phyloP scores from a whole-genome alignment of 2,113 vertebrate genomes.

The Hirundichthys speculiger region DNA sequence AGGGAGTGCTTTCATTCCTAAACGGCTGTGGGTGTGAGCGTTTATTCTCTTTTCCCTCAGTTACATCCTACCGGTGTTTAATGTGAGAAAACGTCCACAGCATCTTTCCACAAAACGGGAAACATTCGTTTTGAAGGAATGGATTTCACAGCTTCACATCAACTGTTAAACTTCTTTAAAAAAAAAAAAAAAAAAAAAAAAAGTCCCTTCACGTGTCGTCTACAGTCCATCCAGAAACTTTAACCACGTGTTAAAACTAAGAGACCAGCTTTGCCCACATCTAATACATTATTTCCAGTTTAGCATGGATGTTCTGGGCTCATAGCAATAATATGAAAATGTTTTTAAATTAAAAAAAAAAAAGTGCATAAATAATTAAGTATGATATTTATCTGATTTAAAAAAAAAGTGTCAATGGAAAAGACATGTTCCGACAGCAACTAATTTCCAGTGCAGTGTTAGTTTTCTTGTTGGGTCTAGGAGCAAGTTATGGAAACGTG shows the following conservation, averaged over 20 bases:
- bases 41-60: no score
- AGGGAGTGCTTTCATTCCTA: no score
- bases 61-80: neutral
- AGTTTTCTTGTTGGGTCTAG: neutral
- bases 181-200: no score
- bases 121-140: neutral
- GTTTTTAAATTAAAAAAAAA: neutral
- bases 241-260: neutral
- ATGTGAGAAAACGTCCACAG: neutral
- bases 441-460: slow-evolving; percentile 45
- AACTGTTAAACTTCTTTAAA: neutral
- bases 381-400: slow-evolving; percentile 10
- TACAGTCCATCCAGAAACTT: neutral
- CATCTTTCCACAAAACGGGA: neutral
- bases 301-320: slow-evolving; percentile 2
- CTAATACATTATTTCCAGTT: neutral
- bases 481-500: no score
- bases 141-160: neutral
- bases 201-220: neutral
- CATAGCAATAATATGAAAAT: slow-evolving; percentile 8
- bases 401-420: slow-evolving; percentile 7
- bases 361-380: slow-evolving; percentile 33
- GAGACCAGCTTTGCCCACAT: neutral
- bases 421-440: slow-evolving; percentile 19
- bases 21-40: no score